Evolutionary conservation across 2,113 vertebrate genomes (phyloP), one percentile per base, ranked within the genome.

Genomic region (Podarcis cretensis): DNA sequence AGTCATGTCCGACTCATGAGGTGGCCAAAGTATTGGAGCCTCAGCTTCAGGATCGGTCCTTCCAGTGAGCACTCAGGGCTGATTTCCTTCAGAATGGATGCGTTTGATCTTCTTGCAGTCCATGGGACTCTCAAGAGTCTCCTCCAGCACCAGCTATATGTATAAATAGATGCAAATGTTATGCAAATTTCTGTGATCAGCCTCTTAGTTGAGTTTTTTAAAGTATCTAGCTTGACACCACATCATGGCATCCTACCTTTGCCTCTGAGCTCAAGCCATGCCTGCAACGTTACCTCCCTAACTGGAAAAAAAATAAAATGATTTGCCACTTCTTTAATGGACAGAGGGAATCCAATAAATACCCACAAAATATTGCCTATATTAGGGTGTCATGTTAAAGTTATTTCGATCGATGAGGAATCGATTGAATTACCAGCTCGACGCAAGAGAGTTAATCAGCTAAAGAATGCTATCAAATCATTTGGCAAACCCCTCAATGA

Each of bases 331-430:
- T 77, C 23, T 77, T 43, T 77, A 85, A 85, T 77, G 73, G 59
- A 66, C 84, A 77, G 48, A 76, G 75, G 37, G 32, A 30, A 30
- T 35, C 43, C 57, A 77, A 77, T 76, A 85, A 77, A 85, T 85
- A 77, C 77, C 83, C 69, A 73, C 43, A 79, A 79, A 79, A 54
- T 54, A 59, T 37, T 84, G 57, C 57, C 37, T 77, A 65, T 65
- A 65, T 35, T 66, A 32, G 57, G 84, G 37, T 85, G 57, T 76
- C 84, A 85, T 85, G 63, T 81, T 30, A 76, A 85, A 65, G 35
- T 77, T 65, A 77, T 77, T 76, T 85, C 73, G 77, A 85, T 77
- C 84, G 59, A 73, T 77, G 59, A 65, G 25, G 73, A 77, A 86
- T 77, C 73, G 63, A 43, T 59, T 86, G 73, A 86, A 77, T 86